Evolutionary conservation across 1,140 invertebrate genomes (phyloP).

Genomic region (Drosophila pseudoananassae): DNA sequence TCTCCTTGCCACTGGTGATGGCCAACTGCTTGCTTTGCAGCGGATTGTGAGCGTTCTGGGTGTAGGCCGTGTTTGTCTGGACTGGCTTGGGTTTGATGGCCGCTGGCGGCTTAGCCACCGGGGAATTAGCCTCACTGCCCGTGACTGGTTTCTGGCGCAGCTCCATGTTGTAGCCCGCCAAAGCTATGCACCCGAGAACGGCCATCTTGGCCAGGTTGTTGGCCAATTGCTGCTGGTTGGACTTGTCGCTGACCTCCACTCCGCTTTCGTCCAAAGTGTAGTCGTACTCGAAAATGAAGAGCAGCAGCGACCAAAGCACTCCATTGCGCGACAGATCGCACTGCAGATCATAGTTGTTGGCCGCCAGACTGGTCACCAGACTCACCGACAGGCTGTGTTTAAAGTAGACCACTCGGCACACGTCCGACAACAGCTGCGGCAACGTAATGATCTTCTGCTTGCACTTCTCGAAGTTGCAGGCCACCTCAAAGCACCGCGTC

Average conservation of each 20-base stretch:
- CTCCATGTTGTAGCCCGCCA: slow-evolving; percentile 88
- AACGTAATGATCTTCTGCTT: slow-evolving; percentile 94
- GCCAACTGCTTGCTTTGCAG: slow-evolving; percentile 78
- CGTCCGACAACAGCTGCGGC: slow-evolving; percentile 93
- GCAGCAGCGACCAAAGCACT: slow-evolving; percentile 95
- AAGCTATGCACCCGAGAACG: slow-evolving; percentile 91
- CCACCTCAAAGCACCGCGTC: slow-evolving; percentile 96
- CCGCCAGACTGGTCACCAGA: slow-evolving; percentile 81
- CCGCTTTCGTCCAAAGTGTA: slow-evolving; percentile 99
- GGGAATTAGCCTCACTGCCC: slow-evolving; percentile 60
- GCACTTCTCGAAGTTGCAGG: slow-evolving; percentile 96
- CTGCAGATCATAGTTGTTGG: slow-evolving; percentile 90
- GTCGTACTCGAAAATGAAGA: slow-evolving; percentile 97
- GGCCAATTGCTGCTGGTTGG: slow-evolving; percentile 94
- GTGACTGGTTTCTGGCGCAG: slow-evolving; percentile 59
- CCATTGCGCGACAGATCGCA: slow-evolving; percentile 96
- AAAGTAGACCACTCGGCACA: slow-evolving; percentile 95
- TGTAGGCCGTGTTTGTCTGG: slow-evolving; percentile 64
- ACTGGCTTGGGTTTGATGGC: slow-evolving; percentile 65
- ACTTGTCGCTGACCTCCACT: slow-evolving; percentile 92
- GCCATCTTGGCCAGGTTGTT: slow-evolving; percentile 96
- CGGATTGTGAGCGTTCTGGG: slow-evolving; percentile 81
- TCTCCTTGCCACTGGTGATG: slow-evolving; percentile 60
- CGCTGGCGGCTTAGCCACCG: slow-evolving; percentile 45
- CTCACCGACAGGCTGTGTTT: slow-evolving; percentile 85